Base-by-base conservation (phyloP, 2,797 vertebrate genomes). In the Falco biarmicus region DNA sequence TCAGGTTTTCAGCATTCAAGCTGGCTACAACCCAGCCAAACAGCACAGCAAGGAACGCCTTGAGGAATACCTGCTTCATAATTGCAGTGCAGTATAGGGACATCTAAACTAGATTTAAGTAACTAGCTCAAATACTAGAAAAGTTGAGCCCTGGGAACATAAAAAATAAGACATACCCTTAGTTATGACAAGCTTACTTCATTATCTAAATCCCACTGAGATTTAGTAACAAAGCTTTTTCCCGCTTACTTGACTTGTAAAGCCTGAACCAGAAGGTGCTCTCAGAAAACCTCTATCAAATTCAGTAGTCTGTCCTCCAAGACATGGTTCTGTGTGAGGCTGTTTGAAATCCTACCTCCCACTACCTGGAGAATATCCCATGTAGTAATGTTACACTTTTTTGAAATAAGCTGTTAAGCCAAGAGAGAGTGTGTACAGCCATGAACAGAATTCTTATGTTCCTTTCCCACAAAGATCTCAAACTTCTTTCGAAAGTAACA, bases 161-260 rank as follows among this genome's bases (percentile, higher is more conserved):
- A 53, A 79, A 74, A 70, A 70, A 29, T 13, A 70, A 51, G 11
- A 24, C 26, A 43, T 11, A 66, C 56, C 7, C 17, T 76, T 66
- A 32, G 19, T 81, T 87, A 39, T 12, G 17, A 77, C 20, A 87
- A 83, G 17, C 15, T 48, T 61, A 43, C n/a, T 57, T 88, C 22
- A 1, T 32, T 32, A 56, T 28, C 11, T 60, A 61, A 88, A 88
- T 47, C 73, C 13, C 24, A 61, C 4, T 20, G 41, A 73, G 21
- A 93, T 76, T 71, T 48, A 87, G n/a, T 12, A 71, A 79, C 29
- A 66, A 74, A 57, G 31, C 6, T 65, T 78, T 59, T 84, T 45
- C 22, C 47, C 0, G 0, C 12, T 68, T 69, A 54, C 0, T 1
- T 39, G n/a, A 59, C 29, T 47, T 34, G 6, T 53, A 34, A 56